These are phyloP conservation scores for Seira musarum DNA, from an alignment of 2,888 invertebrate genomes.

Conservation along the genomic window DNA sequence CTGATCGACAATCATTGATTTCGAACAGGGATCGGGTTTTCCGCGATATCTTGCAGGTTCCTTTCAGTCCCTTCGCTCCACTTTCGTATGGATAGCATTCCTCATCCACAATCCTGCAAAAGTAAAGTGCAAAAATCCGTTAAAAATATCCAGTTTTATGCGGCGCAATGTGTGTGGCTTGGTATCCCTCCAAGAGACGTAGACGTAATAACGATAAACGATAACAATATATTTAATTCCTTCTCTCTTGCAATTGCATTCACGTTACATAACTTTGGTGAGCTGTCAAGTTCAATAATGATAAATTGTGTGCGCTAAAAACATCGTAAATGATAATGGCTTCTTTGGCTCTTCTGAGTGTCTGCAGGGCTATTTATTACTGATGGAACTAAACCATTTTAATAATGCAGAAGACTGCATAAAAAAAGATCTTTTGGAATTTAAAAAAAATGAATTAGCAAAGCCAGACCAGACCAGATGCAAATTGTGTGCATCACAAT, in stretches of 20 bases:
- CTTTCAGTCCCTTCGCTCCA: constrained; percentile 76
- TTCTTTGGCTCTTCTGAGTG: background rate
- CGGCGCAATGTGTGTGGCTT: background rate
- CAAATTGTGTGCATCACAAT: no score
- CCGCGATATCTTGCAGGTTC: constrained; percentile 79
- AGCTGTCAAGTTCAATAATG: background rate
- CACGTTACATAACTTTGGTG: background rate
- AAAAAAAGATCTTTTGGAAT: no score
- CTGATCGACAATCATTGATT: constrained; percentile 64
- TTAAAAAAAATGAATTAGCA: no score
- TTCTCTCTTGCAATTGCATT: background rate
- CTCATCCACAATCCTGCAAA: constrained; percentile 84
- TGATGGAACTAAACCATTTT: no score
- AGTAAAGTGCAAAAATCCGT: background rate
- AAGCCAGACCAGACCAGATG: no score
- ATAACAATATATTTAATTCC: background rate
- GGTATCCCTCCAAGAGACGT: background rate
- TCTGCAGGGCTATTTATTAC: no score
- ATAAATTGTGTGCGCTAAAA: background rate
- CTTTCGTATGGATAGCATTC: constrained; percentile 84
- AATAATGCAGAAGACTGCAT: no score
- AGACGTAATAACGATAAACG: background rate
- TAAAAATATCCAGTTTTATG: no score
- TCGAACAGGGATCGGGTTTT: constrained; percentile 69
- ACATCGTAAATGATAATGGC: background rate